Evolutionary conservation across 2,113 vertebrate species (phyloP), one percentile per base, ranked within the genome.

Genomic region (Stictonetta naevosa): DNA sequence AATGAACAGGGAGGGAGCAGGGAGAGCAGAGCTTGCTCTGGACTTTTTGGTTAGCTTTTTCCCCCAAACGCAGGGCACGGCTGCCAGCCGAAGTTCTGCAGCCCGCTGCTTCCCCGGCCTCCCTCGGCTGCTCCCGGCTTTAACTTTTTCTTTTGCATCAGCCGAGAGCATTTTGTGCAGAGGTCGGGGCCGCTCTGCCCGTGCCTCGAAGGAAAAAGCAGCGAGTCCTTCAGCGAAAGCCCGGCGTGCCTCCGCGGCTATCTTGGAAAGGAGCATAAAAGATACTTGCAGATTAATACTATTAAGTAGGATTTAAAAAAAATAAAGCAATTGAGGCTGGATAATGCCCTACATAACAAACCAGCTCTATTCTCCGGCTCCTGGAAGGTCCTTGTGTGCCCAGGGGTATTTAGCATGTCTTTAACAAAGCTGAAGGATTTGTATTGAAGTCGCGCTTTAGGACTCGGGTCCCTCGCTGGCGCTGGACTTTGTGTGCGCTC

Each of bases 241-340:
- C 16, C 13, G 2, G 60, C 28, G 4, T 25, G 75, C 42, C 34
- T 19, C 8, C 20, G 53, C 63, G 6, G 44, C 44, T 15, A 4
- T 2, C 55, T 69, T 5, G 10, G 63, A 56, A 69, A 76, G 69
- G 56, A 53, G 17, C 79, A 48, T 66, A 77, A 63, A 68, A 62
- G 71, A 68, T 11, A 60, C 36, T 68, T 38, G 79, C n/a, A 31
- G 55, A 71, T 83, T 62, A 90, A 83, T 90, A 69, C 69, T 44
- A 72, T 82, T 90, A 90, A 90, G 82, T 17, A 59, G 71, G 82
- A 86, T 86, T 93, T 59, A 29, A 75, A 86, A 34, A 68, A 80
- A 66, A 66, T 38, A 36, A 56, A 64, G 86, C 62, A 75, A 81
- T 44, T 34, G 86, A 52, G 50, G 46, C 5, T 13, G 58, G 76